Evolutionary conservation across 1,140 invertebrate genomes (phyloP).

Genomic region (Macrobrachium nipponense): DNA sequence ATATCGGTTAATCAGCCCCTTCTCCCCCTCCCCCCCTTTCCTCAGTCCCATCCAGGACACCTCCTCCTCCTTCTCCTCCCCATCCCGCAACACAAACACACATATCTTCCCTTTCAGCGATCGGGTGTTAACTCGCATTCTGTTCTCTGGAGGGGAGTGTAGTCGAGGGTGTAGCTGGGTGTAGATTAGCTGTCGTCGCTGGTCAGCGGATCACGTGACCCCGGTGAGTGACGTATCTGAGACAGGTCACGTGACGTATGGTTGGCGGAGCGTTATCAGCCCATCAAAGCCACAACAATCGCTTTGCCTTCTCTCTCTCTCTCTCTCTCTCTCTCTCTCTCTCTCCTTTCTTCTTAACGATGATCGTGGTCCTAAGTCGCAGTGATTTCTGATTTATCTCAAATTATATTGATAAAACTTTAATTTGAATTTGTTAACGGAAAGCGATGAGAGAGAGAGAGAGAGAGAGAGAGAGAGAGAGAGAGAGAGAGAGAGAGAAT

Average conservation of each 20-base stretch:
- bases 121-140: not conserved
- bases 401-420: not conserved
- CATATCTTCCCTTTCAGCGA: not conserved
- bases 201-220: too few relatives aligned
- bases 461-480: not conserved
- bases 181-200: too few relatives aligned
- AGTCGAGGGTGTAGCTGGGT: too few relatives aligned
- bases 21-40: not conserved
- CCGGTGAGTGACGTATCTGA: too few relatives aligned
- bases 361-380: not conserved
- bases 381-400: not conserved
- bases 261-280: not conserved
- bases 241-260: too few relatives aligned
- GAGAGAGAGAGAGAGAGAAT: not conserved
- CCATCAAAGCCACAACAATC: not conserved
- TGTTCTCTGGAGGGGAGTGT: not conserved
- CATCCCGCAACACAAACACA: not conserved
- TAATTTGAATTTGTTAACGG: not conserved
- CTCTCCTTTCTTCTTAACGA: not conserved
- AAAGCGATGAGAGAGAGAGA: not conserved
- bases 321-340: not conserved
- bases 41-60: not conserved
- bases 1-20: too few relatives aligned
- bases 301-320: not conserved
- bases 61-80: not conserved